Evolutionary conservation across 2,113 vertebrate species (phyloP).

Genomic region (Ceratotherium simum): DNA sequence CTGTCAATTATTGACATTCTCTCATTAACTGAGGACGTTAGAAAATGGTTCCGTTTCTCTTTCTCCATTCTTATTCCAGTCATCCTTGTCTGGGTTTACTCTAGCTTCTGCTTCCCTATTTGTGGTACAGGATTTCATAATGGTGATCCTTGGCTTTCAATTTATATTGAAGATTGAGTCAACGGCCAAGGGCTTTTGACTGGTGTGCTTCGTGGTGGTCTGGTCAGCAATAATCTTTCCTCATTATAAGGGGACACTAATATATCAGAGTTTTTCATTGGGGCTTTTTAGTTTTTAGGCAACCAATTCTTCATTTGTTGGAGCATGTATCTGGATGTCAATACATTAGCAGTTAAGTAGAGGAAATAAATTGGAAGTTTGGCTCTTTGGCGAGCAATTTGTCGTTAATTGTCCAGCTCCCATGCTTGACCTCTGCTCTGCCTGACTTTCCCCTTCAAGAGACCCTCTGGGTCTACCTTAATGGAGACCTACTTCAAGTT

Average conservation of each 20-base stretch:
- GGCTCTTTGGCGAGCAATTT: neutral
- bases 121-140: neutral
- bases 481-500: neutral
- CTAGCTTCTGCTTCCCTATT: neutral
- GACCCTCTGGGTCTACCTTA: neutral
- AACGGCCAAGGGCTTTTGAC: neutral
- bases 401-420: neutral
- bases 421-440: neutral
- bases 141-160: neutral
- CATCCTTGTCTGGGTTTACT: neutral
- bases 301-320: neutral
- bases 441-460: neutral
- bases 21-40: neutral
- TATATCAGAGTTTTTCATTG: neutral
- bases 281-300: neutral
- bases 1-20: neutral
- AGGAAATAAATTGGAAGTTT: neutral
- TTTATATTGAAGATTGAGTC: neutral
- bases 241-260: neutral
- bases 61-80: neutral
- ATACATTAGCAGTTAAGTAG: neutral
- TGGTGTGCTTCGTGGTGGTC: neutral
- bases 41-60: neutral
- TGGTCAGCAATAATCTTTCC: neutral
- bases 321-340: neutral